Evolutionary conservation across 2,797 vertebrate species (phyloP).

Genomic region (Calcarius lapponicus): DNA sequence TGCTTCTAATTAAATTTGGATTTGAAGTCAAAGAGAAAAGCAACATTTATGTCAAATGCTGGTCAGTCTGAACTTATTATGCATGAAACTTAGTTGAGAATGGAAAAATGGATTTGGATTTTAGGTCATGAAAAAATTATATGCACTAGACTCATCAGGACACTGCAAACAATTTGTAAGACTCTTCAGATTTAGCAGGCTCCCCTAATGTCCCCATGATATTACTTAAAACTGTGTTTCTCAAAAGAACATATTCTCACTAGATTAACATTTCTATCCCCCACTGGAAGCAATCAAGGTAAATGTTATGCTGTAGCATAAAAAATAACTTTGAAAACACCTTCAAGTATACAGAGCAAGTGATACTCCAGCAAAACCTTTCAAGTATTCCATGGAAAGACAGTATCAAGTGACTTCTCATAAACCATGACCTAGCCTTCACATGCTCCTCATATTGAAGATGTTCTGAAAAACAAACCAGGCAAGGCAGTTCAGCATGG

Average conservation of each 20-base stretch:
- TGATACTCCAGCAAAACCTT: not conserved
- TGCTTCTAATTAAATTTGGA: not conserved
- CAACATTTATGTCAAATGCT: not conserved
- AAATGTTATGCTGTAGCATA: not conserved
- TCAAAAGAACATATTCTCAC: not conserved
- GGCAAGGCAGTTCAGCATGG: not conserved
- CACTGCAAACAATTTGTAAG: not conserved
- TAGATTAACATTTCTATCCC: not conserved
- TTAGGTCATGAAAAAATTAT: not conserved
- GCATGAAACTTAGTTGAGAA: not conserved
- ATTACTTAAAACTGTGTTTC: not conserved
- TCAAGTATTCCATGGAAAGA: not conserved
- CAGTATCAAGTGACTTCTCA: slow-evolving; percentile 32
- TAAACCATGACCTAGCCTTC: slow-evolving; percentile 22
- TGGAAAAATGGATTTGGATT: not conserved
- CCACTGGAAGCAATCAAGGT: not conserved
- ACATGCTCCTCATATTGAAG: not conserved
- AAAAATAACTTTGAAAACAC: slow-evolving; percentile 8
- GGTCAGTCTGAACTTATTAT: not conserved
- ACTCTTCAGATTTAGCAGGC: not conserved
- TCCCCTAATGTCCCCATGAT: not conserved
- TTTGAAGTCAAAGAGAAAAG: not conserved
- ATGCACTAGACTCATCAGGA: not conserved
- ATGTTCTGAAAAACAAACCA: slow-evolving; percentile 33
- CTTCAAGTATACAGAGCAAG: not conserved